A percentile compares a stretch with the other conserved stretches of the same genome.
phyloP scores from a whole-genome alignment of 1,140 invertebrate species.

The Drosophila ercepeae region DNA sequence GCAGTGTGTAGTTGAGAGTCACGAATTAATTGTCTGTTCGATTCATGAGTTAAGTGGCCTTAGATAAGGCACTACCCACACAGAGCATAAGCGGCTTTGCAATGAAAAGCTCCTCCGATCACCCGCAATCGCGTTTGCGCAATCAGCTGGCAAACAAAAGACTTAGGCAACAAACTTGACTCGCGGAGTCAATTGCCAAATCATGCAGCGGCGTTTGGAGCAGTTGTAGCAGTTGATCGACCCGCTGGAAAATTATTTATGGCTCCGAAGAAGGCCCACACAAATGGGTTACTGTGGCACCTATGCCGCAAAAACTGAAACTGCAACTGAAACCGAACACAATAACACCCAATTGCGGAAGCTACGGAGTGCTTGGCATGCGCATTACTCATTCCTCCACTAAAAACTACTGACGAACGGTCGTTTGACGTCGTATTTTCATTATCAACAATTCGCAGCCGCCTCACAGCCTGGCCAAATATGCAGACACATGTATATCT shows the following conservation, averaged over 20 bases:
- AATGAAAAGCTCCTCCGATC: slow-evolving; percentile 7
- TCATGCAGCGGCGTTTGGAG: slow-evolving; percentile 47
- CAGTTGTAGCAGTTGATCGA: slow-evolving; percentile 21
- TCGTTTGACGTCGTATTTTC: slow-evolving; percentile 50
- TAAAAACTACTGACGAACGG: background rate
- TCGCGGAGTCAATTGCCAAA: slow-evolving; percentile 69
- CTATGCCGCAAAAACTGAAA: slow-evolving; percentile 10
- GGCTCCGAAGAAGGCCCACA: slow-evolving; percentile 32
- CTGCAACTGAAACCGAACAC: slow-evolving; percentile 3
- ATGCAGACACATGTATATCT: slow-evolving; percentile 22
- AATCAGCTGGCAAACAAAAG: slow-evolving; percentile 65
- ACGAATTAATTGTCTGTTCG: slow-evolving; percentile 45
- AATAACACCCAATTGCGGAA: slow-evolving; percentile 47
- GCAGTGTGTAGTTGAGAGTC: slow-evolving; percentile 44
- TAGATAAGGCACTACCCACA: slow-evolving; percentile 47
- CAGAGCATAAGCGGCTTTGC: slow-evolving; percentile 16
- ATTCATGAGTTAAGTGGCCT: slow-evolving; percentile 52
- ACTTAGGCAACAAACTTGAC: slow-evolving; percentile 77
- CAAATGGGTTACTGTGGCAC: slow-evolving; percentile 60
- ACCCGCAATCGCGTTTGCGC: slow-evolving; percentile 57
- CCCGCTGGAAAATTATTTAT: slow-evolving; percentile 27
- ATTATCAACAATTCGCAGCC: slow-evolving; percentile 60
- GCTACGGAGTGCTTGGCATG: slow-evolving; percentile 53
- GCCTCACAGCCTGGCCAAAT: slow-evolving; percentile 43
- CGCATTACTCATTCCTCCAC: slow-evolving; percentile 55